phyloP scores from a whole-genome alignment of 2,888 invertebrate species.

The Drosophila leonis region DNA sequence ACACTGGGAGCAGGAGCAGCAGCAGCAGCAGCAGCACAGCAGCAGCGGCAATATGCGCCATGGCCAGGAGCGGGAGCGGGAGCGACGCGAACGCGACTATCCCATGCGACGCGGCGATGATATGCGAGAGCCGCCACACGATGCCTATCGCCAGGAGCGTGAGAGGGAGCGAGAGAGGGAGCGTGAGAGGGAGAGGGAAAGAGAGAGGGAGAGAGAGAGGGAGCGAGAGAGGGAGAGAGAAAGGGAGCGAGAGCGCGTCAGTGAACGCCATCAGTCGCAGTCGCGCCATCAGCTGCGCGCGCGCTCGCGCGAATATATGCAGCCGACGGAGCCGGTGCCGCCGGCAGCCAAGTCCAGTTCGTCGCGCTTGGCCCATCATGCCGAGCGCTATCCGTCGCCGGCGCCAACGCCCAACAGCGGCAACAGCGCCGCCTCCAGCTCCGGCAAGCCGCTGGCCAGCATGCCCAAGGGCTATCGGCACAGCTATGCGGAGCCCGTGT shows the following conservation, averaged over 20 bases:
- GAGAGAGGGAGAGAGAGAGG: conserved; percentile 55
- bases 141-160: conserved; percentile 67
- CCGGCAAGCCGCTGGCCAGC: conserved; percentile 82
- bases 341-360: conserved; percentile 50
- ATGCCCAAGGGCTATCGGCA: conserved; percentile 85
- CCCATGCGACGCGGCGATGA: conserved; percentile 49
- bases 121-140: conserved; percentile 53
- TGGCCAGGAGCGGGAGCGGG: conserved; percentile 44
- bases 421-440: conserved; percentile 16
- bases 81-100: conserved; percentile 60
- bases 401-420: conserved; percentile 70
- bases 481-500: conserved; percentile 85
- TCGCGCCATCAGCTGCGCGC: conserved; percentile 55
- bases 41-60: conserved; percentile 38
- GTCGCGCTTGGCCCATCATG: conserved; percentile 47
- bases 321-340: conserved; percentile 47
- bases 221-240: conserved; percentile 46
- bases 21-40: conserved; percentile 26
- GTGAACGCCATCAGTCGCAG: conserved; percentile 29
- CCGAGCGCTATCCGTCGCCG: conserved; percentile 72
- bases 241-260: conserved; percentile 46
- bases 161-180: conserved; percentile 62
- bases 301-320: conserved; percentile 66
- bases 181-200: conserved; percentile 34
- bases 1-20: conserved; percentile 60